These are phyloP conservation scores for Lacanobia wlatinum DNA, from an alignment of 2,888 invertebrate genomes.

Conservation along the genomic window DNA sequence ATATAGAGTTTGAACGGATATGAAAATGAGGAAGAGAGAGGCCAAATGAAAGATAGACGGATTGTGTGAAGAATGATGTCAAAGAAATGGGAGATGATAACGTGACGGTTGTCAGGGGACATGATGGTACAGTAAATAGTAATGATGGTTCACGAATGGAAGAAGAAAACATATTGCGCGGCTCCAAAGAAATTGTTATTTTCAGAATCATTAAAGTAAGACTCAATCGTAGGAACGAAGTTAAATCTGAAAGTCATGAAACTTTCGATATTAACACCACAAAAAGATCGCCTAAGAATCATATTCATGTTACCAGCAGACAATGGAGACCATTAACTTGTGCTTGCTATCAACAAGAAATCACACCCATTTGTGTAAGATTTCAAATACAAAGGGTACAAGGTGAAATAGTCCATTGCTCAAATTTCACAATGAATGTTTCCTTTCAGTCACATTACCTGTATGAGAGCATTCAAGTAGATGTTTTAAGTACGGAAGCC, in stretches of 20 bases:
- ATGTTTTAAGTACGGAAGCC: slow-evolving; percentile 39
- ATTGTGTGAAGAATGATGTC: not conserved
- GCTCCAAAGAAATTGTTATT: too few relatives aligned
- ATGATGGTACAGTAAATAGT: too few relatives aligned
- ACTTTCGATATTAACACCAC: not conserved
- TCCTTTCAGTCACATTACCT: slow-evolving; percentile 7
- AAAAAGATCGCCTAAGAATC: not conserved
- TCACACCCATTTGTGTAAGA: not conserved
- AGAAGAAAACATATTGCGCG: not conserved
- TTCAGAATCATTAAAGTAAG: too few relatives aligned
- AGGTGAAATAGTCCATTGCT: slow-evolving; percentile 6
- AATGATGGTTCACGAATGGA: not conserved
- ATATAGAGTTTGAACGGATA: too few relatives aligned
- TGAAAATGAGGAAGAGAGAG: not conserved
- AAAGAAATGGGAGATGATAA: too few relatives aligned
- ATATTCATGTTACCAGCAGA: not conserved
- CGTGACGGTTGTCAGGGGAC: too few relatives aligned
- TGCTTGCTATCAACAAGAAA: not conserved
- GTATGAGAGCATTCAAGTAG: slow-evolving; percentile 7
- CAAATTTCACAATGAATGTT: slow-evolving; percentile 22
- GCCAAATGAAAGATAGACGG: not conserved
- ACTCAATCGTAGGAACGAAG: too few relatives aligned
- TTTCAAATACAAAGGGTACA: not conserved
- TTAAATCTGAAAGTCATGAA: too few relatives aligned
- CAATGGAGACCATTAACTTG: not conserved